phyloP scores from a whole-genome alignment of 23 tunicate species.

The Oikopleura vanhoeffeni region DNA sequence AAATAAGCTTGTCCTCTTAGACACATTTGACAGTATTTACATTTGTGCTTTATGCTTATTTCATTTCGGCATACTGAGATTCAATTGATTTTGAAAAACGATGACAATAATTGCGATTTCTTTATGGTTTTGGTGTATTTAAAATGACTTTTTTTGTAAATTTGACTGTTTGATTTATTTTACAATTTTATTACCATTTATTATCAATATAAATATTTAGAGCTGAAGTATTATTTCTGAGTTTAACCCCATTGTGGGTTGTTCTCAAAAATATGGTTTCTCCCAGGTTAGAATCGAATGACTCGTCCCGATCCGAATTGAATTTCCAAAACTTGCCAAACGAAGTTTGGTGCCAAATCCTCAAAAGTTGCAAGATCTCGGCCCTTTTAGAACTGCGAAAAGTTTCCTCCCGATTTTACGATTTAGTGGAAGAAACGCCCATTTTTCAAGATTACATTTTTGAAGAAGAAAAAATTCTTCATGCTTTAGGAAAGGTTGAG shows the following conservation, averaged over 20 bases:
- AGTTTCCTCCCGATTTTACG: not conserved
- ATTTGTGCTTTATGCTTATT: no score
- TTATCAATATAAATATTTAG: not conserved
- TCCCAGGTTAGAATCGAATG: not conserved
- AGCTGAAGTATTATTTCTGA: not conserved
- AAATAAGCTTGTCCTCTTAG: no score
- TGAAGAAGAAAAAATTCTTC: constrained; percentile 1
- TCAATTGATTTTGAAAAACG: no score
- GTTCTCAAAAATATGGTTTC: not conserved
- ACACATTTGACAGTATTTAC: no score
- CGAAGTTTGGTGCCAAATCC: not conserved
- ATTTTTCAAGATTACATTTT: not conserved
- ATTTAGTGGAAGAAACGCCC: not conserved
- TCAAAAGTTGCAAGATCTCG: not conserved
- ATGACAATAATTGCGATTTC: no score
- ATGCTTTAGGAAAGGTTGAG: not conserved
- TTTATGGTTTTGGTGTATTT: no score
- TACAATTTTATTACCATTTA: not conserved
- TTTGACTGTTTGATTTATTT: not conserved
- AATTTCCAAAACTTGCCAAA: not conserved
- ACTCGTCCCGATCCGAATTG: no score
- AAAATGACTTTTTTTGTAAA: not conserved
- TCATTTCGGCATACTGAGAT: no score
- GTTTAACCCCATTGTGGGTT: not conserved
- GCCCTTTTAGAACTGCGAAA: not conserved